Evolutionary conservation across 2,113 vertebrate species (phyloP).

Genomic region (Dunckerocampus dactyliophorus): DNA sequence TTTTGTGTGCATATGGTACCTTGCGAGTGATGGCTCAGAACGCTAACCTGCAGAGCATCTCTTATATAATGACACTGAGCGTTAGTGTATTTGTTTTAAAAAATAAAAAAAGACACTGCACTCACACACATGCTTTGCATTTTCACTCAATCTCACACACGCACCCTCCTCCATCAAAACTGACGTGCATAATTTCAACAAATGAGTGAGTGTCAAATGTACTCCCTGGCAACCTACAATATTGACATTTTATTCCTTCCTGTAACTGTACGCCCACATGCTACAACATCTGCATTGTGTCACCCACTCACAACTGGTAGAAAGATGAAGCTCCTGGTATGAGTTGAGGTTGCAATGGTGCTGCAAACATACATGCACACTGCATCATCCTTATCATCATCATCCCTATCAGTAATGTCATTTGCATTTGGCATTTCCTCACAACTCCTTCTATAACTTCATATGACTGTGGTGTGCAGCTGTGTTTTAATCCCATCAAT

Average conservation of each 20-base stretch:
- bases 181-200: slow-evolving; percentile 2
- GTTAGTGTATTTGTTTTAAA: slow-evolving; percentile 17
- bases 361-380: slow-evolving; percentile 19
- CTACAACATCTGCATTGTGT: slow-evolving; percentile 54
- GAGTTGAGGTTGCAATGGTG: slow-evolving; percentile 37
- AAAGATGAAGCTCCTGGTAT: slow-evolving; percentile 38
- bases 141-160: background rate
- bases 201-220: background rate
- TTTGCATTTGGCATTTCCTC: slow-evolving; percentile 14
- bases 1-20: slow-evolving; percentile 12
- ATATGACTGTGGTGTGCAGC: slow-evolving; percentile 2
- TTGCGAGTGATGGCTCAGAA: slow-evolving; percentile 24
- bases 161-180: background rate
- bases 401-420: background rate
- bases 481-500: slow-evolving; percentile 3
- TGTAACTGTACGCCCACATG: slow-evolving; percentile 43
- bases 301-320: slow-evolving; percentile 51
- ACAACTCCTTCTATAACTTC: slow-evolving; percentile 43
- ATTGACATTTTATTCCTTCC: slow-evolving; percentile 17
- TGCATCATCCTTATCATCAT: slow-evolving; percentile 14
- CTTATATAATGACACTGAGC: slow-evolving; percentile 28
- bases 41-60: slow-evolving; percentile 26
- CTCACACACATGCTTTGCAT: slow-evolving; percentile 6
- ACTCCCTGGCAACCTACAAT: slow-evolving; percentile 1
- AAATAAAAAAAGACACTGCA: background rate